Base-by-base conservation (phyloP, 2,113 vertebrate genomes). In the Callospermophilus lateralis region DNA sequence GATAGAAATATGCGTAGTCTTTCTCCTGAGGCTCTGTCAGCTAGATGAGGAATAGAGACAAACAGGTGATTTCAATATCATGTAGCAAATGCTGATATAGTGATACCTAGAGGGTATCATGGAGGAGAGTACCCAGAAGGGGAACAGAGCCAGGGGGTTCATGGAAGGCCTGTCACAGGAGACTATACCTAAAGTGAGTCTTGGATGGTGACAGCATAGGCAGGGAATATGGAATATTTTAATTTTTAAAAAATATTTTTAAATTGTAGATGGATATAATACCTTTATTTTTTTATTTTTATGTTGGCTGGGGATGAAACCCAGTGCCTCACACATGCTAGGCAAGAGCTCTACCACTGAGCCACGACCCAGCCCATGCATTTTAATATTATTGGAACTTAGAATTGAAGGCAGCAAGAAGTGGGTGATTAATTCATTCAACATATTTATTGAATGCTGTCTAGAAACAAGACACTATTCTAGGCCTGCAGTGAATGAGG, bases 371-470 rank as follows among this genome's bases (percentile, higher is more conserved):
- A 51, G 48, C 12, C 48, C 48, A 11, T 51, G 48, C 28, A 78
- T 72, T 85, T 93, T 17, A 1, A 17, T 53, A 91, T 76, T 68
- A 58, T 68, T 79, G 63, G 61, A 95, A 84, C 13, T 87, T 80
- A 79, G 16, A 76, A 19, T 85, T 88, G 39, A 73, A 92, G 11
- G 80, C 72, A 94, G 84, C 8, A 94, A 80, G 76, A 79, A n/a
- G 30, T 79, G 89, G 70, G 39, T 83, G 63, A 77, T 76, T 89
- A 30, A 91, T 85, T 84, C 26, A 96, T 55, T 89, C 78, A 63
- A n/a, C 16, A 55, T 61, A 63, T 94, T 89, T 74, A 77, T 28
- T 48, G 85, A 92, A 74, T 79, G 45, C 12, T 28, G 68, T 61
- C 70, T 73, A 37, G n/a, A 37, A 84, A 48, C 8, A 42, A 80